These are phyloP conservation scores for Embidobia sp. DNA, from an alignment of 2,888 invertebrate genomes.

Conservation along the genomic window DNA sequence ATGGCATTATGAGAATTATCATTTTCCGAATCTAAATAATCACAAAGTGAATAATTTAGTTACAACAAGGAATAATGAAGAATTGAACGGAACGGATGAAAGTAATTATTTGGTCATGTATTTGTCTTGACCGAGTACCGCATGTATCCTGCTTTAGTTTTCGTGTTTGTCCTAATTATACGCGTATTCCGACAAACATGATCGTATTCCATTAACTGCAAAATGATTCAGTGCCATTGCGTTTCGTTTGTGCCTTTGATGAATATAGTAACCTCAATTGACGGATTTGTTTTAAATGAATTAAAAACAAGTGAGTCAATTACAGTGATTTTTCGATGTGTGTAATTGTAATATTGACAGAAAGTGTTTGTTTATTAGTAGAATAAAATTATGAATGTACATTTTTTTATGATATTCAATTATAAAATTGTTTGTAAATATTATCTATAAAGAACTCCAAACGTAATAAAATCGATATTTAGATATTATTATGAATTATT, in stretches of 20 bases:
- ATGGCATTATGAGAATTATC: slow-evolving; percentile 21
- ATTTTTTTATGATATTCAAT: too few species aligned
- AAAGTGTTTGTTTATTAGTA: not conserved
- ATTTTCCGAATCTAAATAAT: slow-evolving; percentile 26
- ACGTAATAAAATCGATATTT: too few species aligned
- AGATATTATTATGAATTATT: too few species aligned
- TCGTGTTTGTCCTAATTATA: slow-evolving; percentile 43
- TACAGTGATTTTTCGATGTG: not conserved
- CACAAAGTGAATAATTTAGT: slow-evolving; percentile 19
- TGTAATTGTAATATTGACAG: too few species aligned
- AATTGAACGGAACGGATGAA: too few species aligned
- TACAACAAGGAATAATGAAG: too few species aligned
- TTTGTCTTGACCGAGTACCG: slow-evolving; percentile 48
- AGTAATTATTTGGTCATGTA: too few species aligned
- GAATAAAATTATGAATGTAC: too few species aligned
- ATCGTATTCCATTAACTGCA: slow-evolving; percentile 35
- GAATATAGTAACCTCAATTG: slow-evolving; percentile 23
- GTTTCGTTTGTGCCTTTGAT: slow-evolving; percentile 43
- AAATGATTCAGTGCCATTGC: slow-evolving; percentile 32
- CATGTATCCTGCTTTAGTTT: slow-evolving; percentile 41
- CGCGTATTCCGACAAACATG: slow-evolving; percentile 27
- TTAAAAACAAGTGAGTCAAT: slow-evolving; percentile 4
- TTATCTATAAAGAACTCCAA: too few species aligned
- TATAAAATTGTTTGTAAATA: too few species aligned
- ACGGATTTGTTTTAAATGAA: slow-evolving; percentile 25